Conservation (phyloP, 2,113 vertebrate species). For the Sorex araneus region DNA sequence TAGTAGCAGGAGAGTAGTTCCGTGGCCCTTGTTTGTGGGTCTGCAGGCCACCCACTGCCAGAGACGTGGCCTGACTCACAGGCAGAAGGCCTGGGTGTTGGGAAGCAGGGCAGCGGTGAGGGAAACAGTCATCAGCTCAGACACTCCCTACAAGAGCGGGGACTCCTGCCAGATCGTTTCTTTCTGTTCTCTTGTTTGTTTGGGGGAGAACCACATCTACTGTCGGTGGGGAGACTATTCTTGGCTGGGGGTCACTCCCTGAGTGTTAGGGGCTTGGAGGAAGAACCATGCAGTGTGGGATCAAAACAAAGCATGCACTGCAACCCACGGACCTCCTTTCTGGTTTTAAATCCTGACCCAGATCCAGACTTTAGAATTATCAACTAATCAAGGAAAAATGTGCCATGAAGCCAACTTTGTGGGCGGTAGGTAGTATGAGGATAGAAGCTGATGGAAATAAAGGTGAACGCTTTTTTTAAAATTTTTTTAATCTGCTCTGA, state of each 20-base stretch:
- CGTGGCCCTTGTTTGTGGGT: not conserved
- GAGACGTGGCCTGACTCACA: not conserved
- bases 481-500: no score
- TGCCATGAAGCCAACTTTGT: no score
- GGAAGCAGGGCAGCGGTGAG: not conserved
- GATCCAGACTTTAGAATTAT: not conserved
- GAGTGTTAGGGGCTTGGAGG: no score
- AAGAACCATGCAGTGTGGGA: no score
- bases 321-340: no score
- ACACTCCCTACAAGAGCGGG: not conserved
- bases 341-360: no score
- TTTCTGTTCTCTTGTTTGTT: not conserved
- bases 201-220: not conserved
- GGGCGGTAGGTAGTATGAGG: not conserved
- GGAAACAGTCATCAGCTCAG: not conserved
- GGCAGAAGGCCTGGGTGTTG: not conserved
- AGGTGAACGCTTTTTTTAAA: no score
- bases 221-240: not conserved
- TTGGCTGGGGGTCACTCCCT: no score
- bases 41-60: not conserved
- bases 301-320: no score
- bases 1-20: not conserved
- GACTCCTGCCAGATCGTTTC: not conserved
- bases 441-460: not conserved
- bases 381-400: not conserved